phyloP scores from a whole-genome alignment of 1,140 invertebrate genomes.

The Atta cephalotes region DNA sequence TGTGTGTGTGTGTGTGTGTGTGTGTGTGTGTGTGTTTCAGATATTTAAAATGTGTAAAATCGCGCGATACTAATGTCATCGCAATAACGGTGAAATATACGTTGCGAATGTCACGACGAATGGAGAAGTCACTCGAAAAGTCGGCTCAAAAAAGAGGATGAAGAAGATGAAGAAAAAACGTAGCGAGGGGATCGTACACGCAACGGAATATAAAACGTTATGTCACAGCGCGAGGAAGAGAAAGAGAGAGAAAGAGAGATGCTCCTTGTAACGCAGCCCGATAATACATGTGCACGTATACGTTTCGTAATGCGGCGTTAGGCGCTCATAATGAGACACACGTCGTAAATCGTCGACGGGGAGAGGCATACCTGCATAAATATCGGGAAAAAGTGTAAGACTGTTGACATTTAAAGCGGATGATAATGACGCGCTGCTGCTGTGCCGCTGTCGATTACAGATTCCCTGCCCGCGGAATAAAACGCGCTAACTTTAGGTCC shows the following conservation, averaged over 20 bases:
- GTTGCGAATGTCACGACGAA: conserved; percentile 12
- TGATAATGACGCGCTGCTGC: conserved; percentile 76
- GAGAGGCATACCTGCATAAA: conserved; percentile 73
- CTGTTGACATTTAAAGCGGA: conserved; percentile 81
- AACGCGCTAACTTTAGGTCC: not conserved
- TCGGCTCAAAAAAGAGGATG: not conserved
- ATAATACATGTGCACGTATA: conserved; percentile 47
- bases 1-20: not conserved
- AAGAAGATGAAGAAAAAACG: conserved; percentile 9
- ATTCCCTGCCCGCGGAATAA: conserved; percentile 44
- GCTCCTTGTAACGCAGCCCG: conserved; percentile 29
- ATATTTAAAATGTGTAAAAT: conserved; percentile 29
- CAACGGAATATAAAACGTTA: conserved; percentile 49
- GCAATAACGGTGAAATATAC: conserved; percentile 39
- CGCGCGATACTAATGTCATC: not conserved
- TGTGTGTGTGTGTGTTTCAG: not conserved
- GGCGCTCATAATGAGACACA: conserved; percentile 75
- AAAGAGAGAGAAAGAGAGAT: conserved; percentile 24
- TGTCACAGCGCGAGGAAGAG: not conserved
- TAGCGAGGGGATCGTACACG: conserved; percentile 6
- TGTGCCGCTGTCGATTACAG: conserved; percentile 70
- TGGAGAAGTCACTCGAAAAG: conserved; percentile 13
- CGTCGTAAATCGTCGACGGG: conserved; percentile 72
- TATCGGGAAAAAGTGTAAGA: conserved; percentile 74
- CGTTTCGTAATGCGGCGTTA: conserved; percentile 76